These are phyloP conservation scores for Globodera rostochiensis DNA, from an alignment of 1,140 invertebrate species.

Conservation along the genomic window DNA sequence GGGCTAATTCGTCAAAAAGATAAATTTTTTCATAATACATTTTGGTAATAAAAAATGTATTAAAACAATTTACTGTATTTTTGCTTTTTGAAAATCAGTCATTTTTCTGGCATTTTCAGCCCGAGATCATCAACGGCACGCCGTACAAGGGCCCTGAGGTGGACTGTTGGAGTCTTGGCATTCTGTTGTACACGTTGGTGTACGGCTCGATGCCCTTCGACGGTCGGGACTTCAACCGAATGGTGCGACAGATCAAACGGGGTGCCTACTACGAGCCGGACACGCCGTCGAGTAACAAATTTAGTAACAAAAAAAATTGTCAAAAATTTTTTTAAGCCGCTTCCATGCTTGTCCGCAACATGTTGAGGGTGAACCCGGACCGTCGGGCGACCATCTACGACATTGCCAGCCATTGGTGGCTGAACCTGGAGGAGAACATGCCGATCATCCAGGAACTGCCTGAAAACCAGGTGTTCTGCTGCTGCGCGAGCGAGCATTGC, in stretches of 20 bases:
- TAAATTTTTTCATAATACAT: no score
- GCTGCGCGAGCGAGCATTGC: background rate
- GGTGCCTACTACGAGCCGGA: constrained; percentile 96
- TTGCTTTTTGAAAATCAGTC: background rate
- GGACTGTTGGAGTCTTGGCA: constrained; percentile 92
- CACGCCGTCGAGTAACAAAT: constrained; percentile 78
- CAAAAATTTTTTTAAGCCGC: constrained; percentile 74
- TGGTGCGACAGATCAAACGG: constrained; percentile 93
- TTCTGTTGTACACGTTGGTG: constrained; percentile 93
- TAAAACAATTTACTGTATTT: no score
- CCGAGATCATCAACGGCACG: constrained; percentile 95
- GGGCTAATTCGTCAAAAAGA: no score
- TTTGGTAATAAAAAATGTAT: no score
- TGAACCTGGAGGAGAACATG: constrained; percentile 76
- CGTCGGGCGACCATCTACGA: constrained; percentile 87
- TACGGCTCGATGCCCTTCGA: constrained; percentile 99
- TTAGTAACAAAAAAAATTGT: background rate
- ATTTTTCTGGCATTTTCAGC: constrained; percentile 64
- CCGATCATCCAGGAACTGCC: constrained; percentile 65
- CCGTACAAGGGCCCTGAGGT: constrained; percentile 86
- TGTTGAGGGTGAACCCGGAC: constrained; percentile 86
- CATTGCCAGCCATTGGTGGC: constrained; percentile 88
- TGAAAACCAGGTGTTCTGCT: constrained; percentile 58
- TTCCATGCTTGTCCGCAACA: constrained; percentile 86
- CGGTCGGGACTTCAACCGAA: constrained; percentile 92